phyloP scores from a whole-genome alignment of 2,113 vertebrate genomes.

The Gorsachius goisagi region DNA sequence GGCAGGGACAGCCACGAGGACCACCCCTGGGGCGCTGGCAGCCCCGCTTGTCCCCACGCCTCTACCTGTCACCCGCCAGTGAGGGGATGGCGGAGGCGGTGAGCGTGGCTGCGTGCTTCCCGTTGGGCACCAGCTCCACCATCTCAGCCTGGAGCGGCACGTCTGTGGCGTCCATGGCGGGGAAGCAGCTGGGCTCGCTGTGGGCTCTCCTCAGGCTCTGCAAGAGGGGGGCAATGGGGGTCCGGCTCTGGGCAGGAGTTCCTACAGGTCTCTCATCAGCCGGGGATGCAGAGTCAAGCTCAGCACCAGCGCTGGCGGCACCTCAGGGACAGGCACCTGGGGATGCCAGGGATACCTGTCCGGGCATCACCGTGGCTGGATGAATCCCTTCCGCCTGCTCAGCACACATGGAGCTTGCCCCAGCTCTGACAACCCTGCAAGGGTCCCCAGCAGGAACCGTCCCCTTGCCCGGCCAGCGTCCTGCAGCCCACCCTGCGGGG shows the following conservation, averaged over 20 bases:
- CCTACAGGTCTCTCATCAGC: background rate
- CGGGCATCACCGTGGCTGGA: background rate
- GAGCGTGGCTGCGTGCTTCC: slow-evolving; percentile 59
- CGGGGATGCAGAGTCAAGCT: background rate
- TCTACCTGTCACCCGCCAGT: slow-evolving; percentile 63
- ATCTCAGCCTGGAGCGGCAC: slow-evolving; percentile 72
- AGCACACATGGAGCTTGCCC: background rate
- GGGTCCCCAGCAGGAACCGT: accelerated
- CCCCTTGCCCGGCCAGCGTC: accelerated
- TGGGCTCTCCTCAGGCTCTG: background rate
- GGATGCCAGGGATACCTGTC: background rate
- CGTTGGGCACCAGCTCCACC: slow-evolving; percentile 80
- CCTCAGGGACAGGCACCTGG: background rate
- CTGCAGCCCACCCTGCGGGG: accelerated
- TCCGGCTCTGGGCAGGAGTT: background rate
- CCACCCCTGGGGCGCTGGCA: background rate
- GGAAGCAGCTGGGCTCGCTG: background rate
- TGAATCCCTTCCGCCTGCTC: background rate
- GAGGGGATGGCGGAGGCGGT: background rate
- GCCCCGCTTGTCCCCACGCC: accelerated
- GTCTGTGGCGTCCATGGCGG: slow-evolving; percentile 39
- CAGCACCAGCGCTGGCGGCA: background rate
- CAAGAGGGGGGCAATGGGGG: background rate
- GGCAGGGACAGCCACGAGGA: background rate
- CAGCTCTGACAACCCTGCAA: background rate